phyloP scores from a whole-genome alignment of 2,888 invertebrate genomes.

The Tenodera sinensis region DNA sequence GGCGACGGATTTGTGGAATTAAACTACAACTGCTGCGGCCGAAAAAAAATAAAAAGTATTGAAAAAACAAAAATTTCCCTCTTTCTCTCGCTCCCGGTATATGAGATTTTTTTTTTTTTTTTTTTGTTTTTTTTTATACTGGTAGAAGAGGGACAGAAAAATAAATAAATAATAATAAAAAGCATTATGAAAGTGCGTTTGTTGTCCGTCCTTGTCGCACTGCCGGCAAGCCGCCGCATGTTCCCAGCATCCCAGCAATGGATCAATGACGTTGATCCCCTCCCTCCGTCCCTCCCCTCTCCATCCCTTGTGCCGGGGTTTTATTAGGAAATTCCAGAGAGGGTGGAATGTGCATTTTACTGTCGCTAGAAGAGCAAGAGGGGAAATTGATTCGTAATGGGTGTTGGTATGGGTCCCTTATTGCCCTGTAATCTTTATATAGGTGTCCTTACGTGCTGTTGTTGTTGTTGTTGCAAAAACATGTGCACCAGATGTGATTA shows the following conservation, averaged over 20 bases:
- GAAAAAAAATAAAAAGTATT: neutral
- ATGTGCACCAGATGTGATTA: neutral
- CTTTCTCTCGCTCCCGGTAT: neutral
- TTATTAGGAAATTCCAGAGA: slow-evolving; percentile 34
- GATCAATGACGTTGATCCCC: slow-evolving; percentile 32
- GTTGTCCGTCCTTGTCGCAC: neutral
- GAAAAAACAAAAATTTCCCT: neutral
- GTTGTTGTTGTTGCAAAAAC: slow-evolving; percentile 5
- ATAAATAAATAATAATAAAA: neutral
- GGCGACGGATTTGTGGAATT: neutral
- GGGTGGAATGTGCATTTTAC: slow-evolving; percentile 32
- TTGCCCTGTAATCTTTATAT: slow-evolving; percentile 32
- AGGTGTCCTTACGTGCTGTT: neutral
- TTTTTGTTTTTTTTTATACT: neutral
- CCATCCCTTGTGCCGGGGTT: slow-evolving; percentile 23
- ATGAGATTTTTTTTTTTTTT: neutral
- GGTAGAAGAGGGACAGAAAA: neutral
- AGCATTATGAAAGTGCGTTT: neutral
- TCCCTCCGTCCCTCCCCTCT: slow-evolving; percentile 20
- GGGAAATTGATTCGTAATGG: slow-evolving; percentile 34
- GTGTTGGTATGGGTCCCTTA: slow-evolving; percentile 22
- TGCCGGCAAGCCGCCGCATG: neutral
- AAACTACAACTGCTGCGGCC: neutral
- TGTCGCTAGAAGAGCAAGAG: slow-evolving; percentile 22
- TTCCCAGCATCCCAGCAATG: slow-evolving; percentile 13